Evolutionary conservation across 92 coral and sea anemone species (phyloP).

Genomic region (Nematostella vectensis): DNA sequence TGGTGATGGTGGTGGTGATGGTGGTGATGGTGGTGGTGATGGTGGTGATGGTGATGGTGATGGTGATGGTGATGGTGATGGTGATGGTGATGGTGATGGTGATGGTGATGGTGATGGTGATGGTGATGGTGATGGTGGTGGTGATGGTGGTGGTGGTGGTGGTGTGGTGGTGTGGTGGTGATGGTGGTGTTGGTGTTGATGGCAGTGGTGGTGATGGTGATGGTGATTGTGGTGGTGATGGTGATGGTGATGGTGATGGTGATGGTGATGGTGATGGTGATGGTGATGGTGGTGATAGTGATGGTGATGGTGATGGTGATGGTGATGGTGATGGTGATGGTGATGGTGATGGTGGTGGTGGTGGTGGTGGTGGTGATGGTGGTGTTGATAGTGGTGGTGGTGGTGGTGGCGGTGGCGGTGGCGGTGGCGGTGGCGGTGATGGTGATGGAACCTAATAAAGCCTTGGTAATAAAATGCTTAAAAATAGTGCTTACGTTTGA

Average conservation of each 20-base stretch:
- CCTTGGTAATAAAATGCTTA: not conserved
- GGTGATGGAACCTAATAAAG: not conserved
- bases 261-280: not conserved
- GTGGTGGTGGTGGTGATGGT: too few species aligned
- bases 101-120: not conserved
- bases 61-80: not conserved
- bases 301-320: too few species aligned
- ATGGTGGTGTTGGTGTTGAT: not conserved
- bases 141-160: not conserved
- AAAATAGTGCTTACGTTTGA: not conserved
- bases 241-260: not conserved
- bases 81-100: not conserved
- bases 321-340: not conserved
- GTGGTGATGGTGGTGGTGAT: conserved; percentile 1
- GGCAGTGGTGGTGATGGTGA: not conserved
- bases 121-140: not conserved
- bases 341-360: not conserved
- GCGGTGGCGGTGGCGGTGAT: not conserved
- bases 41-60: not conserved
- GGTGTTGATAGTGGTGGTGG: not conserved
- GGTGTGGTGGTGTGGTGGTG: not conserved
- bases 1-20: not conserved
- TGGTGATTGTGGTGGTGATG: not conserved
- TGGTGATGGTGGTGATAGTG: not conserved
- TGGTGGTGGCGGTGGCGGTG: not conserved